phyloP scores from a whole-genome alignment of 2,888 invertebrate species.

The Exephanes ischioxanthus region DNA sequence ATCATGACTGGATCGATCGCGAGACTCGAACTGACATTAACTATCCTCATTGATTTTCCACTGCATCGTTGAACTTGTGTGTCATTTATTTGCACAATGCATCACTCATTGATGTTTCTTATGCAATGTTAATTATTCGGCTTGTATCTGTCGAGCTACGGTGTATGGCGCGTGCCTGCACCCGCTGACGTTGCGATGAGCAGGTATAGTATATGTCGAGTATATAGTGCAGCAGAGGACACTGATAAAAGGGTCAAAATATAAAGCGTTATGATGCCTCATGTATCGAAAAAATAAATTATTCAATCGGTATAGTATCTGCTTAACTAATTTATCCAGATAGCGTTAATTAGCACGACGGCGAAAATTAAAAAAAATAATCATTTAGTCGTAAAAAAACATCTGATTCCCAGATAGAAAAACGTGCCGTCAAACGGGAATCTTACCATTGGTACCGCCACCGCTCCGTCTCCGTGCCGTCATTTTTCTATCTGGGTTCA shows the following conservation, averaged over 20 bases:
- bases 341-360: neutral
- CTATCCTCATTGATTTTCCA: neutral
- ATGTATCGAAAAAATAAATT: neutral
- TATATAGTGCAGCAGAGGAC: too few relatives aligned
- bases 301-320: neutral
- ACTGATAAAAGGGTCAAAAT: neutral
- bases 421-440: too few relatives aligned
- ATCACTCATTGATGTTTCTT: neutral
- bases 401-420: neutral
- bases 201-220: too few relatives aligned
- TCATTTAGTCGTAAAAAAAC: neutral
- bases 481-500: neutral
- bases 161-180: too few relatives aligned
- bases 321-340: neutral
- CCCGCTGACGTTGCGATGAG: too few relatives aligned
- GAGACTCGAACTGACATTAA: neutral
- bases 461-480: too few relatives aligned
- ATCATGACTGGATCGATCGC: neutral
- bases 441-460: too few relatives aligned
- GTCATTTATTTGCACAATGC: neutral
- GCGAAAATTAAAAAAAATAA: neutral
- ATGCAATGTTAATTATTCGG: neutral
- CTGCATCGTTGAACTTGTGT: neutral
- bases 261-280: neutral
- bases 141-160: too few relatives aligned